Percentiles rank a stretch among this genome's conserved stretches.
phyloP scores from a whole-genome alignment of 64 coral and sea anemone species.

The Trachythela sp. region DNA sequence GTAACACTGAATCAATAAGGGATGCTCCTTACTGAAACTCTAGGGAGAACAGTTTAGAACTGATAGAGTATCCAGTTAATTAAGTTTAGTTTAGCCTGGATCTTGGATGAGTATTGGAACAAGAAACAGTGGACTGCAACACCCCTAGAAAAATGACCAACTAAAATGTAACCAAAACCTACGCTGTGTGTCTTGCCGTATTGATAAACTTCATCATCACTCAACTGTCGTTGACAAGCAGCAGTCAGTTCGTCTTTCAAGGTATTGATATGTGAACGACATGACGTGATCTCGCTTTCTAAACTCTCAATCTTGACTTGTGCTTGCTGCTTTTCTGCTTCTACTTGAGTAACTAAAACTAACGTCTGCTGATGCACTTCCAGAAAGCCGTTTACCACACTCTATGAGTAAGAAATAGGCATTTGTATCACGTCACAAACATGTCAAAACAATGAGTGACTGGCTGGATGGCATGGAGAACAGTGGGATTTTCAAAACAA shows the following conservation, averaged over 20 bases:
- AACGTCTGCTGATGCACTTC: conserved; percentile 84
- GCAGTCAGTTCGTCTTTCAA: conserved; percentile 82
- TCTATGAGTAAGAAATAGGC: conserved; percentile 27
- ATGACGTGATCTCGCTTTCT: conserved; percentile 74
- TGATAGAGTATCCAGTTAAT: too few species aligned
- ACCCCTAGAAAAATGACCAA: too few species aligned
- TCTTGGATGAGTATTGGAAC: too few species aligned
- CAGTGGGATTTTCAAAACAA: too few species aligned
- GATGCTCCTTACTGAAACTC: too few species aligned
- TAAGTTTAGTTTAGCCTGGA: too few species aligned
- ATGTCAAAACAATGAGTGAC: too few species aligned
- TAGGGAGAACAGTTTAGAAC: too few species aligned
- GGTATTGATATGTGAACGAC: conserved; percentile 75
- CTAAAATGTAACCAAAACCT: background rate
- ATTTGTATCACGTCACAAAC: too few species aligned
- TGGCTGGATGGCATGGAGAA: too few species aligned
- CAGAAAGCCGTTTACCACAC: conserved; percentile 70
- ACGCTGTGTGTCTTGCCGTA: background rate
- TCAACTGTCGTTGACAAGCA: conserved; percentile 79
- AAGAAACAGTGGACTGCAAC: too few species aligned
- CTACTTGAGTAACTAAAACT: conserved; percentile 65
- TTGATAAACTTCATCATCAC: conserved; percentile 74
- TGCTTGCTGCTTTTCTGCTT: conserved; percentile 77
- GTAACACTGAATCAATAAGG: too few species aligned
- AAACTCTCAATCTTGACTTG: conserved; percentile 61